These are phyloP conservation scores for Gymnopithys bicolor DNA, from an alignment of 2,797 vertebrate species.

Conservation along the genomic window DNA sequence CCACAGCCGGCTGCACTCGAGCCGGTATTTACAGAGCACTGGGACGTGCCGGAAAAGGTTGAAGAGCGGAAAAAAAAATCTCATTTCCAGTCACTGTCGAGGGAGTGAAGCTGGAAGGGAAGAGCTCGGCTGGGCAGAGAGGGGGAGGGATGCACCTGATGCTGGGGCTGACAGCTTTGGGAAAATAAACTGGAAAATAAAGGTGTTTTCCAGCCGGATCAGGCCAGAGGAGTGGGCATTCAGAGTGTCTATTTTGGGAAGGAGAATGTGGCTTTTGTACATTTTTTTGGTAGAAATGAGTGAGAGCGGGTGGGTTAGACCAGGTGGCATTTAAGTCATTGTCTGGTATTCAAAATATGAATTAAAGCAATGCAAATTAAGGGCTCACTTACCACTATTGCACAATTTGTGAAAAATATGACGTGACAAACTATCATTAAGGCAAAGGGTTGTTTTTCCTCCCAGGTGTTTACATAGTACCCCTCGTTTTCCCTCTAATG, in stretches of 20 bases:
- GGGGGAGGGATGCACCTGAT: background rate
- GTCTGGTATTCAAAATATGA: conserved; percentile 15
- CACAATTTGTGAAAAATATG: background rate
- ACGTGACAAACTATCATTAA: conserved; percentile 51
- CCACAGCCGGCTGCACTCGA: background rate
- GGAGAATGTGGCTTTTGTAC: background rate
- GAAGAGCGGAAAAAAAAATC: background rate
- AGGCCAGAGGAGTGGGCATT: background rate
- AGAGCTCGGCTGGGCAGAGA: background rate
- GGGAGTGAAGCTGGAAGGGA: background rate
- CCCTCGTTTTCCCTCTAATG: background rate
- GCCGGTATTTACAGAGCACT: background rate
- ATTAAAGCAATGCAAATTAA: conserved; percentile 47
- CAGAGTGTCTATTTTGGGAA: background rate
- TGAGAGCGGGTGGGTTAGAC: background rate
- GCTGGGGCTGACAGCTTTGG: background rate
- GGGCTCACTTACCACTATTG: background rate
- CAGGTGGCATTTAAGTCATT: background rate
- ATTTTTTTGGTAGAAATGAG: background rate
- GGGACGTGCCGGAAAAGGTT: background rate
- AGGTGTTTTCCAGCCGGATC: background rate
- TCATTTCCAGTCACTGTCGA: background rate
- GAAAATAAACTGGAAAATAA: background rate
- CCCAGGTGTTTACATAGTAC: conserved; percentile 10
- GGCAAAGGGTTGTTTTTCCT: conserved; percentile 41